Evolutionary conservation across 1,140 invertebrate genomes (phyloP), one percentile per base, ranked within the genome.

Genomic region (Atta cephalotes): DNA sequence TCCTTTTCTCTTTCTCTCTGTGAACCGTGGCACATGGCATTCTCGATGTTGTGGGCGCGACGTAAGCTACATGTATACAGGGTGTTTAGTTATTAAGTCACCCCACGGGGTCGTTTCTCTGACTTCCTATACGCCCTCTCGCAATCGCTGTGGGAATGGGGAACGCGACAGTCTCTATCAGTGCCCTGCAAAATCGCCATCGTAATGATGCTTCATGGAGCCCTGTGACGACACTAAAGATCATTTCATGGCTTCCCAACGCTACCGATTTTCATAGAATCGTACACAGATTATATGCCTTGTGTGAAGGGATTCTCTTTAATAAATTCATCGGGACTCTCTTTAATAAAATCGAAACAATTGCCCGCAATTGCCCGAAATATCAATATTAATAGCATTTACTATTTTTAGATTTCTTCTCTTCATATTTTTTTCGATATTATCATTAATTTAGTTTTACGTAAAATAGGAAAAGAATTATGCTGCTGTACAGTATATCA

Each of bases 61-160:
- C 91, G 85, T 74, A 88, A 89, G 89, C 81, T 90, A 89, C 82
- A 78, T 87, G 88, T 92, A 93, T 94, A 92, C 90, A 92, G 93
- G 93, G 92, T 94, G 93, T 94, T 95, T 92, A 93, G 94, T 94
- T 95, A 94, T 95, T 94, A 94, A 94, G 92, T 94, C 93, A 92
- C 91, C 91, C 93, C 86, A 90, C 86, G 89, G 89, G 91, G 91
- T 92, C 81, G 87, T 78, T 92, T 92, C 90, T 85, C 82, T 80
- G 82, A 89, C 90, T 91, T 90, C 90, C 91, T 89, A 81, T 79
- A 85, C 82, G 80, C 87, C 80, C 88, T 88, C 56, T 89, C 39
- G 86, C 76, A 91, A 89, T 88, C 88, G 89, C 89, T 91, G 90
- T 92, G 92, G 91, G 90, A 93, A 93, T 89, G 86, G 91, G 88